Evolutionary conservation across 2,888 invertebrate species (phyloP), one percentile per base, ranked within the genome.

Genomic region (Ceratothoa steindachneri): DNA sequence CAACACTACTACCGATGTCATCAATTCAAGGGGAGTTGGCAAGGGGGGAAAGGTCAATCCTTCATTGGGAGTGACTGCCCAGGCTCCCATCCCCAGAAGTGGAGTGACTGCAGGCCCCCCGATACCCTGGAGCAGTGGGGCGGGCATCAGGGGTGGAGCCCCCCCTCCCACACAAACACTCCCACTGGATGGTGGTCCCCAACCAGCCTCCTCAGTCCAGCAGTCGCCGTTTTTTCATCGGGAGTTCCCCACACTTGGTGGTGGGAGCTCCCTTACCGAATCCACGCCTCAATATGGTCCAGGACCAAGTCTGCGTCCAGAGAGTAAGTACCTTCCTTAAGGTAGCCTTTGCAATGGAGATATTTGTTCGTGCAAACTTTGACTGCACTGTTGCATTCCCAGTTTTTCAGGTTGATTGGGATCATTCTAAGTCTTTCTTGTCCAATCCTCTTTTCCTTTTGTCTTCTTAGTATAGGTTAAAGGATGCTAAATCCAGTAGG

Each of bases 241-340:
- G 76, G 79, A 79, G 74, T 79, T 79, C 75, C 79, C 79, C 73
- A 79, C 76, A 66, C 79, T 79, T 74, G 79, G 79, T 73, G 74
- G 76, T 74, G 75, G 76, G 71, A 75, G 72, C 71, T 70, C 72
- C 67, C 69, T 30, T 53, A 67, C 69, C 51, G 74, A 79, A 69
- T 69, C 72, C 52, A 72, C 76, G 29, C 79, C 72, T 30, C 79
- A 75, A 55, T 79, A 76, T 70, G 77, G 74, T 29, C 77, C 78
- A 69, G 80, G 78, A 15, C 80, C 77, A 68, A 80, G 77, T 71
- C 73, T 80, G 55, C 69, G 80, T 55, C 80, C 80, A 55, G 76
- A 76, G 67, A 78, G 76, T 79, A 30, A 72, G 75, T 72, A 19
- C 27, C 3, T 12, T 19, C 30, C 65, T 19, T 24, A 12, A 9